phyloP scores from a whole-genome alignment of 2,888 invertebrate species.

The Mycalesis mineus region DNA sequence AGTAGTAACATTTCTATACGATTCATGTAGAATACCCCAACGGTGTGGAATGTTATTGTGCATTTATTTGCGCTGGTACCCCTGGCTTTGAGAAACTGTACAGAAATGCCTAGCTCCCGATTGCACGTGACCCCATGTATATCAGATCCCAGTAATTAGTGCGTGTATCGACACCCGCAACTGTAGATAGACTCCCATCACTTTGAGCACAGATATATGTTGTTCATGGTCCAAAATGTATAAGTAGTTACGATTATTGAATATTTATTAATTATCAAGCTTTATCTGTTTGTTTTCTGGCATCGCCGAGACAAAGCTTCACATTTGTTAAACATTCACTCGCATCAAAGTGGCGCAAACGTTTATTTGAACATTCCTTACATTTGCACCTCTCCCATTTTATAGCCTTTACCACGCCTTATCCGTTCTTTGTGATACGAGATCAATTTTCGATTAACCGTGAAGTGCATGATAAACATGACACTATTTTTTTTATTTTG shows the following conservation, averaged over 20 bases:
- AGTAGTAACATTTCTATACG: constrained; percentile 53
- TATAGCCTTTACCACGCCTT: constrained; percentile 62
- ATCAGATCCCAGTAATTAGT: constrained; percentile 19
- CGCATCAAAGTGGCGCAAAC: constrained; percentile 44
- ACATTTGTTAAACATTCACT: constrained; percentile 49
- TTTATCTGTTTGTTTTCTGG: constrained; percentile 79
- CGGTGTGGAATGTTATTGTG: constrained; percentile 55
- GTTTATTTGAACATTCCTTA: constrained; percentile 44
- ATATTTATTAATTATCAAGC: constrained; percentile 55
- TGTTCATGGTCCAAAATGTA: constrained; percentile 16
- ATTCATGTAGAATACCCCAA: constrained; percentile 45
- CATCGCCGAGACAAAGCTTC: constrained; percentile 68
- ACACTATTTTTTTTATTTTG: constrained; percentile 37
- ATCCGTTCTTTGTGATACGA: constrained; percentile 49
- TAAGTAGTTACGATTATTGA: constrained; percentile 20
- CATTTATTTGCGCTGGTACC: constrained; percentile 48
- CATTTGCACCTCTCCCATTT: constrained; percentile 70
- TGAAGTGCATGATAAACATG: constrained; percentile 62
- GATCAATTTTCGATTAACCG: constrained; percentile 62
- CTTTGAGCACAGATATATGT: constrained; percentile 22
- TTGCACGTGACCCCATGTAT: constrained; percentile 32
- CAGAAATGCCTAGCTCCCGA: constrained; percentile 32
- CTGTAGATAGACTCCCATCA: constrained; percentile 25
- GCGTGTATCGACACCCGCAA: constrained; percentile 11
- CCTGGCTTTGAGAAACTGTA: constrained; percentile 49